phyloP scores from a whole-genome alignment of 35 echinoderm and acorn worm genomes.

The Nesometra sesokonis region DNA sequence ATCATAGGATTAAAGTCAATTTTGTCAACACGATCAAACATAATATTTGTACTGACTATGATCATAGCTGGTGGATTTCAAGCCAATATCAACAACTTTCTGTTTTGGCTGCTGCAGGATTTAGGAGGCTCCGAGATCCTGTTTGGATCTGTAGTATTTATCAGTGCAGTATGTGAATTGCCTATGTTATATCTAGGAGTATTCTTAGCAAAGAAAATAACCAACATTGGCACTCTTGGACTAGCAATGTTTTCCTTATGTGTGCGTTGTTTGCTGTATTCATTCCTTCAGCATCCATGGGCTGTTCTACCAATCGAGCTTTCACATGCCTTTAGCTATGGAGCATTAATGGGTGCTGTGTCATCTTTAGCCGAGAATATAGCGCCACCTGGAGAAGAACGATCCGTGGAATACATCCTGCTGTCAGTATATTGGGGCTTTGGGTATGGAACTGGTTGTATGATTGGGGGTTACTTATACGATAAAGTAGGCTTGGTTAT shows the following conservation, averaged over 20 bases:
- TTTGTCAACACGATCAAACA: constrained; percentile 25
- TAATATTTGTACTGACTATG: constrained; percentile 21
- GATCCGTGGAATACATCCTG: constrained; percentile 22
- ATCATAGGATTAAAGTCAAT: constrained; percentile 37
- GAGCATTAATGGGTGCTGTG: constrained; percentile 23
- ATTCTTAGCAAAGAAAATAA: constrained; percentile 26
- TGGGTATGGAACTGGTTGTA: constrained; percentile 25
- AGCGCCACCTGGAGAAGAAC: constrained; percentile 52
- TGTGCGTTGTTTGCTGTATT: constrained; percentile 31
- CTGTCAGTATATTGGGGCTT: constrained; percentile 39
- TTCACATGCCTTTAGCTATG: constrained; percentile 26
- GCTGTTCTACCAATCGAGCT: constrained; percentile 60
- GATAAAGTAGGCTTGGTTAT: constrained; percentile 14
- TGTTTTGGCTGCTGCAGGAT: constrained; percentile 71
- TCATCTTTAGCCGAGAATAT: constrained; percentile 34
- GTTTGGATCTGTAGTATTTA: constrained; percentile 34
- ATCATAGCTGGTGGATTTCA: constrained; percentile 27
- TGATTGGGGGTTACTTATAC: constrained; percentile 38
- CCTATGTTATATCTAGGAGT: constrained; percentile 29
- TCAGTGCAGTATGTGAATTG: constrained; percentile 29
- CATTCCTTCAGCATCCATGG: constrained; percentile 55
- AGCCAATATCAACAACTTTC: constrained; percentile 31
- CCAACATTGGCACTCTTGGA: constrained; percentile 22
- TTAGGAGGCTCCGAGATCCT: constrained; percentile 29
- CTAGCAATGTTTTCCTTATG: constrained; percentile 22